phyloP scores from a whole-genome alignment of 2,888 invertebrate species.

The Diplolepis rosae region DNA sequence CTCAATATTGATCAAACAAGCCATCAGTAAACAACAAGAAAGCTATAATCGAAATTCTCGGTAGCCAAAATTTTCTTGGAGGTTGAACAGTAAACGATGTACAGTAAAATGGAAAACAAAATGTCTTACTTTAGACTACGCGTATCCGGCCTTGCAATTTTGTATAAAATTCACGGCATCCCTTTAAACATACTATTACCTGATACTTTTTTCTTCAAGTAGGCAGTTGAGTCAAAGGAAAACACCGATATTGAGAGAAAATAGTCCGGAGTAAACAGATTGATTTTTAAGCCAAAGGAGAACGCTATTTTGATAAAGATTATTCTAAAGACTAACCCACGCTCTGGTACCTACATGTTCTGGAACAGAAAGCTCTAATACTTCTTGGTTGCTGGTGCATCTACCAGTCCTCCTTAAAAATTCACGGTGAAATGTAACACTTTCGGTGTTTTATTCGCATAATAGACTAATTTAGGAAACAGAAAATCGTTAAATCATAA shows the following conservation, averaged over 20 bases:
- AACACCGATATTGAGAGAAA: not conserved
- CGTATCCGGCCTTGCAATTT: not conserved
- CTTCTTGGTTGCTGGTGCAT: not conserved
- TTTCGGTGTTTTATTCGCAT: not conserved
- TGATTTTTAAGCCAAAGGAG: not conserved
- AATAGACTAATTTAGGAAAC: not conserved
- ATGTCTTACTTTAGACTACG: not conserved
- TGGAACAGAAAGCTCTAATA: not conserved
- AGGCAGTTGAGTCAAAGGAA: too few species aligned
- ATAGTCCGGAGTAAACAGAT: not conserved
- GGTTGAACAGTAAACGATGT: not conserved
- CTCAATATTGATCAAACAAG: too few species aligned
- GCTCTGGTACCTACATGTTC: conserved; percentile 9
- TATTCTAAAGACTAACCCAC: conserved; percentile 8
- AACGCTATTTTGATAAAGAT: not conserved
- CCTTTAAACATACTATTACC: not conserved
- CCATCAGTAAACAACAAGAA: too few species aligned
- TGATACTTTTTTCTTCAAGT: too few species aligned
- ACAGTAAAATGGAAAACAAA: not conserved
- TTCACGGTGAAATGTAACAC: not conserved
- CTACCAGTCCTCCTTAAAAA: not conserved
- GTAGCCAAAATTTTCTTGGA: not conserved
- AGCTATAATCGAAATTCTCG: not conserved
- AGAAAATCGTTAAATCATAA: too few species aligned
- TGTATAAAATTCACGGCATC: not conserved